Percentiles rank a stretch among this genome's conserved stretches.
Evolutionary conservation across 2,888 invertebrate genomes (phyloP).

Genomic region (Fragum fragum): DNA sequence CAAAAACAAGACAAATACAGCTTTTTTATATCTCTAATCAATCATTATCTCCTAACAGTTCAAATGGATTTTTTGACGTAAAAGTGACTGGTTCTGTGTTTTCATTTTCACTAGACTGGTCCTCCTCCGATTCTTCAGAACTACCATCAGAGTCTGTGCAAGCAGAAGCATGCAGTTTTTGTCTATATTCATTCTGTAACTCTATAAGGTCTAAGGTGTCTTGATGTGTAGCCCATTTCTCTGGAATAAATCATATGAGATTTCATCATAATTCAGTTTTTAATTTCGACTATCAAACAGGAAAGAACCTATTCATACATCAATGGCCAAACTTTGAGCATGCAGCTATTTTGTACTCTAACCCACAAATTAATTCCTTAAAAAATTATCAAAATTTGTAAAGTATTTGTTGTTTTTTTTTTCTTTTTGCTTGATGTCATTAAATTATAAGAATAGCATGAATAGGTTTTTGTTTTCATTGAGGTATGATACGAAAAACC

Average conservation of each 20-base stretch:
- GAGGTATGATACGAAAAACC: too few species aligned
- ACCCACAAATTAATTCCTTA: too few species aligned
- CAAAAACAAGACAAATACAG: background rate
- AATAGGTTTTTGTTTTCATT: too few species aligned
- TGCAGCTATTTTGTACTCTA: too few species aligned
- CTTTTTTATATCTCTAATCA: background rate
- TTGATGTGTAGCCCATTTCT: conserved; percentile 89
- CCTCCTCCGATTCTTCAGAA: background rate
- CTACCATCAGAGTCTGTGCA: conserved; percentile 52
- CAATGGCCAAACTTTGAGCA: too few species aligned
- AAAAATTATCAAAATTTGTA: too few species aligned
- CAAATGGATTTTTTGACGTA: conserved; percentile 52
- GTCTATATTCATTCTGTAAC: conserved; percentile 87
- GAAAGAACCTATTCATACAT: too few species aligned
- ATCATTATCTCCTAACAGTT: conserved; percentile 23
- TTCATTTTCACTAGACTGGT: conserved; percentile 13
- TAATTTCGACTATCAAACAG: too few species aligned
- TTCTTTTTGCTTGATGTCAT: too few species aligned
- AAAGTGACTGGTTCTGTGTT: conserved; percentile 25
- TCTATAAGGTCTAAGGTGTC: conserved; percentile 88
- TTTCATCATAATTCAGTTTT: too few species aligned
- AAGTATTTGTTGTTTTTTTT: too few species aligned
- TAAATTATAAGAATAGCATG: too few species aligned
- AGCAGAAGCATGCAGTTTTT: conserved; percentile 88
- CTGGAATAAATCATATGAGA: conserved; percentile 87